These are phyloP conservation scores for Acronicta aceris DNA, from an alignment of 2,888 invertebrate species.

Conservation along the genomic window DNA sequence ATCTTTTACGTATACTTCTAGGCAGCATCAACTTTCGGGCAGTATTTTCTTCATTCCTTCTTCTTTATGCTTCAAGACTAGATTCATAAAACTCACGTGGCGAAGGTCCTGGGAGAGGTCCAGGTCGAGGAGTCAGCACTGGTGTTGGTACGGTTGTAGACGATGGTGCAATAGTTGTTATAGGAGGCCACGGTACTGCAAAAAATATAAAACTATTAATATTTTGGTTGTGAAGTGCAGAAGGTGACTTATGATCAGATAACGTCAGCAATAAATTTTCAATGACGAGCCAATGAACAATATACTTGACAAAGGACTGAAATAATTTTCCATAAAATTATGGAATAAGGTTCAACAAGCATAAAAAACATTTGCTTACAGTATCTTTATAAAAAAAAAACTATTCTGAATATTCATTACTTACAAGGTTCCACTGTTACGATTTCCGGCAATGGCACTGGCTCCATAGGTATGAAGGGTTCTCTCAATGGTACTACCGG, in stretches of 20 bases:
- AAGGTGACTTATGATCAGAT: too few species aligned
- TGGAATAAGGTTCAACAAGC: too few species aligned
- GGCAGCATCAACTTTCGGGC: not conserved
- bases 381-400: too few species aligned
- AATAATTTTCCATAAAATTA: too few species aligned
- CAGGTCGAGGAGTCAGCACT: slow-evolving; percentile 44
- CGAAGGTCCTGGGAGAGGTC: slow-evolving; percentile 78
- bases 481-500: slow-evolving; percentile 25
- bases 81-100: slow-evolving; percentile 74
- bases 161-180: slow-evolving; percentile 40
- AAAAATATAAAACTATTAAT: slow-evolving; percentile 15
- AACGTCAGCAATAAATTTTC: too few species aligned
- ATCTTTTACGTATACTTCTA: slow-evolving; percentile 3
- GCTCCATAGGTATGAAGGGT: slow-evolving; percentile 8
- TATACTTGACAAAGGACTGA: too few species aligned
- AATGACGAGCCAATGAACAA: too few species aligned
- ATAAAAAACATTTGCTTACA: too few species aligned
- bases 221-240: too few species aligned
- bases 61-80: slow-evolving; percentile 18
- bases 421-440: slow-evolving; percentile 43
- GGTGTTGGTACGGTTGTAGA: slow-evolving; percentile 5
- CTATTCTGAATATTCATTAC: not conserved
- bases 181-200: slow-evolving; percentile 60
- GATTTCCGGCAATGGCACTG: slow-evolving; percentile 33
- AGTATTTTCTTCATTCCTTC: not conserved